A percentile compares a stretch with the other conserved stretches of the same genome.
These are phyloP conservation scores for Drosophila eugracilis DNA, from an alignment of 1,140 invertebrate genomes.

Conservation along the genomic window DNA sequence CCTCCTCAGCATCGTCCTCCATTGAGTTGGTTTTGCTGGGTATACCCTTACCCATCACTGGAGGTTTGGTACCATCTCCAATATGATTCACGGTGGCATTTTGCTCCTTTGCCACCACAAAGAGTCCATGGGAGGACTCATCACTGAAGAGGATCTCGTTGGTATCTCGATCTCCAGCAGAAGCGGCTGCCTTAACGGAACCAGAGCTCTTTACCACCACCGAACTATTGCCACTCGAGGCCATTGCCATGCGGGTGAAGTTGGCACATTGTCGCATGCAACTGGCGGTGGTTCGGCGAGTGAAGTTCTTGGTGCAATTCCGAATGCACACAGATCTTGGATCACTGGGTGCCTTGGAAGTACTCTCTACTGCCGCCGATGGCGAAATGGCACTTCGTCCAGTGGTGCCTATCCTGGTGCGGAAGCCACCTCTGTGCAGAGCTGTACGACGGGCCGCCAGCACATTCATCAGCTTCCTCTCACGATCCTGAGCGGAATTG, in stretches of 20 bases:
- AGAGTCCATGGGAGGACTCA: constrained; percentile 79
- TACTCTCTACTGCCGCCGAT: constrained; percentile 61
- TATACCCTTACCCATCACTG: constrained; percentile 18
- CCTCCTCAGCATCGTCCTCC: constrained; percentile 57
- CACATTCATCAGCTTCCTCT: constrained; percentile 86
- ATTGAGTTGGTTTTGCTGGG: constrained; percentile 46
- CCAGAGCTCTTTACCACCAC: constrained; percentile 40
- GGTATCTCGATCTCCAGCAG: constrained; percentile 61
- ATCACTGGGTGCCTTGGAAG: constrained; percentile 77
- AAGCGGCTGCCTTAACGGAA: not conserved
- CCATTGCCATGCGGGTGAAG: constrained; percentile 74
- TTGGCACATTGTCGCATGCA: constrained; percentile 82
- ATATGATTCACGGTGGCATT: constrained; percentile 80
- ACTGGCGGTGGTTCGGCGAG: constrained; percentile 78
- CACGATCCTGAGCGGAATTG: constrained; percentile 79
- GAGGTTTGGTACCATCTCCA: constrained; percentile 55
- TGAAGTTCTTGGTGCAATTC: constrained; percentile 84
- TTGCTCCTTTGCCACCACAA: constrained; percentile 80
- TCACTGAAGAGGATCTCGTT: constrained; percentile 84
- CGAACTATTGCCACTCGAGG: constrained; percentile 41
- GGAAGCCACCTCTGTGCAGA: constrained; percentile 82
- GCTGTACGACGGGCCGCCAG: constrained; percentile 86
- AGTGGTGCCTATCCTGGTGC: constrained; percentile 83
- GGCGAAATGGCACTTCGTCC: constrained; percentile 66
- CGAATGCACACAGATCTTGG: constrained; percentile 77